These are phyloP conservation scores for Psilopsiagon aymara DNA, from an alignment of 2,113 vertebrate species.

Conservation along the genomic window DNA sequence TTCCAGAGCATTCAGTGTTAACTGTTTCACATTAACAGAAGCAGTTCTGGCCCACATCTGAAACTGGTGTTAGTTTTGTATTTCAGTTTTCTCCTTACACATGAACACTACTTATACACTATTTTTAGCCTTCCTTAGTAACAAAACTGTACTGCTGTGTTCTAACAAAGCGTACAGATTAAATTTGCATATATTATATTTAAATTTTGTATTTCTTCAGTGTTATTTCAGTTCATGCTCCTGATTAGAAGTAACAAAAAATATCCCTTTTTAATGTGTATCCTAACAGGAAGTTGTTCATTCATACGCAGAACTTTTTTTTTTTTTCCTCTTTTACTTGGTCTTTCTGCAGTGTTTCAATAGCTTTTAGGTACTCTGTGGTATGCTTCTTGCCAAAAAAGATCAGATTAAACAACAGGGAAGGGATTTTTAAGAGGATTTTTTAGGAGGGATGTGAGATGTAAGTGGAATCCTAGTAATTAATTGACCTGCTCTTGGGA, in stretches of 20 bases:
- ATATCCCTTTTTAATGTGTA: background rate
- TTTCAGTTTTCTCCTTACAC: background rate
- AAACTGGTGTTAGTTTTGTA: background rate
- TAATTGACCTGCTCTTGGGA: background rate
- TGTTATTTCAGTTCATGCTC: background rate
- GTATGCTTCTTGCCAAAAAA: background rate
- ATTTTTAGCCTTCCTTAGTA: background rate
- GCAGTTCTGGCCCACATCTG: background rate
- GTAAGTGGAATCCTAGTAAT: background rate
- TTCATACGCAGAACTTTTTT: background rate
- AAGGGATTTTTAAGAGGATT: background rate
- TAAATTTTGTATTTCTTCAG: background rate
- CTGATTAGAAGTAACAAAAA: background rate
- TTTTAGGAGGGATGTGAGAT: background rate
- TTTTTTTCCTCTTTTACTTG: accelerated
- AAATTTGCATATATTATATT: background rate
- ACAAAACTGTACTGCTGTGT: background rate
- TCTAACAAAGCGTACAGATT: background rate
- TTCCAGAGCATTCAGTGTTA: background rate
- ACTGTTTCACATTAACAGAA: background rate
- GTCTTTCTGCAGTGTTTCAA: background rate
- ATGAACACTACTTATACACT: accelerated
- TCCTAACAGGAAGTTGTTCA: background rate
- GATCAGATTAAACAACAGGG: background rate
- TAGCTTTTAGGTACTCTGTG: background rate